Conservation (phyloP, 2,888 invertebrate genomes). For the Apomyelois bistriatella region DNA sequence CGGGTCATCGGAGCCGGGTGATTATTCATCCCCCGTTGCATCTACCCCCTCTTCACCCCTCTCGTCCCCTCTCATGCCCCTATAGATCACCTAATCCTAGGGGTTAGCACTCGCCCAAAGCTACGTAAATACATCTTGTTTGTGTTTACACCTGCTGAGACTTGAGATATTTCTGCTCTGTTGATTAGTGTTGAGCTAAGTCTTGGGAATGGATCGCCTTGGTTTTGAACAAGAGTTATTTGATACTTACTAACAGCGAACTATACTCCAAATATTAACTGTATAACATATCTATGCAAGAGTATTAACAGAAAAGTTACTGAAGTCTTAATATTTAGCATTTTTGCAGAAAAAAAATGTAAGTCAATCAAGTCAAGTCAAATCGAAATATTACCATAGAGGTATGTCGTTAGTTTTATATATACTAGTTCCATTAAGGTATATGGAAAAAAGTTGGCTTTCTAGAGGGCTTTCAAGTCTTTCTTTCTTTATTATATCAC, state of each 20-base stretch:
- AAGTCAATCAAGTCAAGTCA: too few relatives aligned
- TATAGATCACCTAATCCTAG: constrained; percentile 10
- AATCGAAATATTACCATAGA: too few relatives aligned
- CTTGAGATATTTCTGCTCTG: constrained; percentile 7
- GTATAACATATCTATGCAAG: too few relatives aligned
- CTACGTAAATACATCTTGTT: constrained; percentile 10
- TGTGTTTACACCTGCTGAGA: constrained; percentile 8
- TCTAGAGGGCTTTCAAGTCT: too few relatives aligned
- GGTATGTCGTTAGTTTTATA: too few relatives aligned
- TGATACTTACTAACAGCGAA: background rate
- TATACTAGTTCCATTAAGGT: too few relatives aligned
- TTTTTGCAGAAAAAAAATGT: too few relatives aligned
- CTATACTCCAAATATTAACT: too few relatives aligned
- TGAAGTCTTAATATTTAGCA: too few relatives aligned
- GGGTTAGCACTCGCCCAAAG: constrained; percentile 9
- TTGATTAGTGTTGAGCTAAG: constrained; percentile 5
- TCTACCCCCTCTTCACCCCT: background rate
- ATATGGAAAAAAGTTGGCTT: too few relatives aligned
- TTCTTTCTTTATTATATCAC: too few relatives aligned
- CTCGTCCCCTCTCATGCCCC: background rate
- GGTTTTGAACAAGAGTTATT: background rate
- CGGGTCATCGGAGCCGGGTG: constrained; percentile 14
- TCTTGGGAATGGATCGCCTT: background rate
- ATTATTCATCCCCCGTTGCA: constrained; percentile 13
- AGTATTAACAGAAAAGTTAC: too few relatives aligned